Conservation (phyloP, 1,140 invertebrate genomes). For the Drosophila serrata region DNA sequence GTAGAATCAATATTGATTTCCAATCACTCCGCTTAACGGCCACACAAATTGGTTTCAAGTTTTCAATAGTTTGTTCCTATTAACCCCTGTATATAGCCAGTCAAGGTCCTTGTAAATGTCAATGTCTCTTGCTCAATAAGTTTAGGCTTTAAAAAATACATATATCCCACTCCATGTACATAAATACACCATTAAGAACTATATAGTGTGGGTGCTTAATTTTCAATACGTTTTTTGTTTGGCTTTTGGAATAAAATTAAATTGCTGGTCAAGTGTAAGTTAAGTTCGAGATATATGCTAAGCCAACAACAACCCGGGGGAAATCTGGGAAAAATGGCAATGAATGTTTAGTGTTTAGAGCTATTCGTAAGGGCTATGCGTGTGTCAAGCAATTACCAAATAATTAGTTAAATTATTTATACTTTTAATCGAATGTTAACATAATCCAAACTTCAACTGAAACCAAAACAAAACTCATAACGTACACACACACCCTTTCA, state of each 20-base stretch:
- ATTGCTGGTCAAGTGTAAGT: conserved; percentile 77
- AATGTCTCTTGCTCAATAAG: conserved; percentile 72
- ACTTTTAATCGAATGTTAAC: conserved; percentile 63
- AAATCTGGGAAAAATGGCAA: background rate
- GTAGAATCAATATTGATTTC: background rate
- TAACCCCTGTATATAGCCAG: conserved; percentile 58
- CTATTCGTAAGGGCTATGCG: conserved; percentile 31
- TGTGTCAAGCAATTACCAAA: conserved; percentile 74
- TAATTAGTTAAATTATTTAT: conserved; percentile 82
- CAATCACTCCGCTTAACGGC: conserved; percentile 39
- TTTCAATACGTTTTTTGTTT: conserved; percentile 34
- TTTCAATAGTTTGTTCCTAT: conserved; percentile 78
- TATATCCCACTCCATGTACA: conserved; percentile 38
- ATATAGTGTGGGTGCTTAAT: conserved; percentile 27
- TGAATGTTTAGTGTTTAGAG: conserved; percentile 28
- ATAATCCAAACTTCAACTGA: conserved; percentile 58
- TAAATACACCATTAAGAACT: conserved; percentile 20
- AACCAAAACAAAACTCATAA: conserved; percentile 46
- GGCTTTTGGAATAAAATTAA: conserved; percentile 49
- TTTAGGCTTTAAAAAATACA: conserved; percentile 48
- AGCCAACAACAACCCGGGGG: background rate
- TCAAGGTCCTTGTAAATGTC: conserved; percentile 44
- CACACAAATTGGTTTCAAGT: conserved; percentile 76
- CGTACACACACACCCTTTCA: conserved; percentile 29
- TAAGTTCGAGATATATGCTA: conserved; percentile 40